These are phyloP conservation scores for Montipora sp. DNA, from an alignment of 64 coral and sea anemone genomes.

Conservation along the genomic window DNA sequence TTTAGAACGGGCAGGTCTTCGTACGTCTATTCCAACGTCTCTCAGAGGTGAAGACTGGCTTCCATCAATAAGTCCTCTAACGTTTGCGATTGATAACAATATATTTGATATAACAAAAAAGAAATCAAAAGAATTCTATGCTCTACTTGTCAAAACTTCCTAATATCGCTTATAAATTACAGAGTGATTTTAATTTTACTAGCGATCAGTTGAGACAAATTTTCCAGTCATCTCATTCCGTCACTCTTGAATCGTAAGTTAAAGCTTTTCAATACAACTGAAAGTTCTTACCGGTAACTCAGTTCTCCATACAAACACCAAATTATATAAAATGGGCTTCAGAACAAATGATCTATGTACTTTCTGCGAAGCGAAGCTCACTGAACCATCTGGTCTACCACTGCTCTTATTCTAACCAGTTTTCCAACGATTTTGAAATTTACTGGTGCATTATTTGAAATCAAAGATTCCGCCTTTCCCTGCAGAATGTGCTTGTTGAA, in stretches of 20 bases:
- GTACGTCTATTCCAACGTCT: background rate
- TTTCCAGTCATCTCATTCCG: too few species aligned
- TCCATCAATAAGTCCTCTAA: background rate
- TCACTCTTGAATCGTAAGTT: background rate
- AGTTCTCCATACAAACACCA: conserved; percentile 2
- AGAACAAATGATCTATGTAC: conserved; percentile 4
- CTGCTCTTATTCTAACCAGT: conserved; percentile 1
- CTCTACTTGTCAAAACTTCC: background rate
- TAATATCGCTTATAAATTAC: too few species aligned
- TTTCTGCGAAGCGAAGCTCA: background rate
- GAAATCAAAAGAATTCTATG: background rate
- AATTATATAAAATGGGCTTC: conserved; percentile 8
- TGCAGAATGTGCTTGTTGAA: conserved; percentile 3
- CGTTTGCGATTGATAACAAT: background rate
- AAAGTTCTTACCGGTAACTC: background rate
- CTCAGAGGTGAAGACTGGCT: background rate
- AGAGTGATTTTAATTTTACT: too few species aligned
- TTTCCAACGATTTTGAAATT: background rate
- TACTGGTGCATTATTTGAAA: background rate
- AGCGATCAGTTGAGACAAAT: too few species aligned
- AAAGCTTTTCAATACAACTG: background rate
- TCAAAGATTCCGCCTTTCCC: background rate
- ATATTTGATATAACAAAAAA: background rate
- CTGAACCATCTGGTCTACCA: background rate
- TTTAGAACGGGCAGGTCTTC: background rate